Evolutionary conservation across 2,113 vertebrate species (phyloP), one percentile per base, ranked within the genome.

Genomic region (Otocyon megalotis): DNA sequence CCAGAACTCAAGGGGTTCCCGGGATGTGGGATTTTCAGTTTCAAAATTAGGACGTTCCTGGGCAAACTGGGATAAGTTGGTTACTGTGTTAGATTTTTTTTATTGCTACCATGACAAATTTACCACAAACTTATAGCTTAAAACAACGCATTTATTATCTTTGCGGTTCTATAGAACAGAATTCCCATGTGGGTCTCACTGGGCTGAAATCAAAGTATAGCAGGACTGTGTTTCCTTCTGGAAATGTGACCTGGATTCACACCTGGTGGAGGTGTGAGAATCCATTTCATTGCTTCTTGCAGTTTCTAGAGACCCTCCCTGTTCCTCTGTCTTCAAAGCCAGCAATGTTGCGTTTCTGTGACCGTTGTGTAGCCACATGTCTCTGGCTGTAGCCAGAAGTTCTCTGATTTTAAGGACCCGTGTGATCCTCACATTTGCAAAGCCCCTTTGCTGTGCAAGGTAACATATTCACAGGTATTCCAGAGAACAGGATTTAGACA

Each of bases 71-170:
- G 24, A 20, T 50, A 12, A 87, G 14, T 30, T 95, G 8, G 1
- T 65, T 74, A 58, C 32, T 86, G 3, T 50, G 26, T 67, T 92
- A 20, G 32, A 16, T n/a, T 77, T 67, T 92, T 96, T 80, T 53
- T 74, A 77, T 76, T 86, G 53, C 15, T 77, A 13, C 48, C 48
- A 14, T 65, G 58, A 62, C 35, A 86, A 96, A 89, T 14, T 80
- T 80, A 62, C 19, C 11, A 71, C 6, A 69, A 74, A 91, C 4
- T 30, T 63, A 50, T 5, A 28, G 24, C 54, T 90, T 92, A 65
- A 89, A 58, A 90, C 13, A 81, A 91, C 24, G 26, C 14, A 58
- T 62, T 92, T 69, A 60, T 88, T 77, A 94, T 58, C 17, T 93
- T 88, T 88, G 81, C 0, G 63, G 26, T 94, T 96, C 48, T 72